Evolutionary conservation across 2,113 vertebrate genomes (phyloP), one percentile per base, ranked within the genome.

Genomic region (Grantiella picta): DNA sequence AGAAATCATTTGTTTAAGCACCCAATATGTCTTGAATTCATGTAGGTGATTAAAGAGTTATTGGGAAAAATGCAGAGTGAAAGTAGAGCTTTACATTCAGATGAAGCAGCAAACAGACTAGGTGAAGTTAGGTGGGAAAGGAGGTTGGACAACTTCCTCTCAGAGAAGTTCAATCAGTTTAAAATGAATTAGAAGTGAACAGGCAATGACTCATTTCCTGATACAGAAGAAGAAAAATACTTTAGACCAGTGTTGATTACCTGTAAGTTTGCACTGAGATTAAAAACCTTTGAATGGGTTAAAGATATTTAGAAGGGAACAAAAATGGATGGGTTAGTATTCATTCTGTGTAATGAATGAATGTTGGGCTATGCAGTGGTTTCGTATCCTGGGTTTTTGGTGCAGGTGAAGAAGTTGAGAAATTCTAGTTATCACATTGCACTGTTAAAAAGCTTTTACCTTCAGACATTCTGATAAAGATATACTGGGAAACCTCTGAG

Each of bases 81-180:
- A 80, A 50, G 11, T 5, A 53, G 25, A 79, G 18, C 40, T 33
- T 84, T 56, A 18, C 22, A 15, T 66, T 45, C 0, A 0, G 28
- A n/a, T 49, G 79, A 57, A 85, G 42, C 36, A 65, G 20, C 40
- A 22, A 19, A 36, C 18, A 24, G 45, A 12, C 12, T 5, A 12
- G 12, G 25, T 79, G 61, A 91, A 89, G n/a, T n/a, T 23, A 78
- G 14, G 28, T 90, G 44, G 38, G 71, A 85, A 57, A 87, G 27
- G 29, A 45, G 3, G 2, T 23, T 49, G 45, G 29, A 31, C 53
- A 40, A 31, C 25, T 70, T 66, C 15, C 7, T 73, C 8, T 73
- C 23, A 24, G 36, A 29, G 33, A 59, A 31, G 1, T 70, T 84
- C 35, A 19, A 8, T 87, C 49, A 23, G 7, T 64, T 79, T 40